Percentiles rank a stretch among this genome's conserved stretches.
Conservation (phyloP, 2,113 vertebrate species). For the Reinhardtius hippoglossoides region DNA sequence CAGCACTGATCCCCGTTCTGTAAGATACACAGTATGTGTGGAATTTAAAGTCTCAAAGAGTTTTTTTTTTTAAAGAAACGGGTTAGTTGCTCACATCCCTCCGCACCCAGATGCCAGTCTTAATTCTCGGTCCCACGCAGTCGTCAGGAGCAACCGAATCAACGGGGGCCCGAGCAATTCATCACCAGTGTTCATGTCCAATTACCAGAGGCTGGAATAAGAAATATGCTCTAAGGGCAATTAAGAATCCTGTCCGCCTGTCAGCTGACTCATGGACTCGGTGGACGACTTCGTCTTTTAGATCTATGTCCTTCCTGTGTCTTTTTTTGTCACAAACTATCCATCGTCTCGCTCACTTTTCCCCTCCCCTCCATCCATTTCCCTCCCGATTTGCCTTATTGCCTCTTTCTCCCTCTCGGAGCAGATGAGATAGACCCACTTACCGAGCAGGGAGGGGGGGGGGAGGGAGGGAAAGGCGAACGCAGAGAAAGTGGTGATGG, state of each 20-base stretch:
- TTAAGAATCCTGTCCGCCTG: slow-evolving; percentile 66
- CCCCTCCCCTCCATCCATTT: neutral
- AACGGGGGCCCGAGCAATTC: slow-evolving; percentile 66
- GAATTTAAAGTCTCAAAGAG: no score
- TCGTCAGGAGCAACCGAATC: slow-evolving; percentile 56
- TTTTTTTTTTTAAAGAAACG: neutral
- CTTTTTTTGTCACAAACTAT: slow-evolving; percentile 66
- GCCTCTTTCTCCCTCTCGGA: no score
- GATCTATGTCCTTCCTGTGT: slow-evolving; percentile 51
- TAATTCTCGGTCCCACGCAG: slow-evolving; percentile 53
- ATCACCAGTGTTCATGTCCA: slow-evolving; percentile 72
- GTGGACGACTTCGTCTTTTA: slow-evolving; percentile 55
- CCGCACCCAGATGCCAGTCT: slow-evolving; percentile 35
- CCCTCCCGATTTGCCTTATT: slow-evolving; percentile 16
- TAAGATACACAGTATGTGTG: no score
- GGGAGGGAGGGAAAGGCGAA: neutral
- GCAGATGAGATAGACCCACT: no score
- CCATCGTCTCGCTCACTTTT: slow-evolving; percentile 26
- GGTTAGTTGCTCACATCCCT: neutral
- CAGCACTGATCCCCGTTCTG: neutral
- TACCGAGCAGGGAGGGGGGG: no score
- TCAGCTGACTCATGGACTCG: slow-evolving; percentile 53
- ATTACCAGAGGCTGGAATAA: slow-evolving; percentile 67
- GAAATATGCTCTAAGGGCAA: slow-evolving; percentile 67
- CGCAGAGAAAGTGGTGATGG: slow-evolving; percentile 4